Evolutionary conservation across 2,113 vertebrate species (phyloP), one percentile per base, ranked within the genome.

Genomic region (Platanista minor): DNA sequence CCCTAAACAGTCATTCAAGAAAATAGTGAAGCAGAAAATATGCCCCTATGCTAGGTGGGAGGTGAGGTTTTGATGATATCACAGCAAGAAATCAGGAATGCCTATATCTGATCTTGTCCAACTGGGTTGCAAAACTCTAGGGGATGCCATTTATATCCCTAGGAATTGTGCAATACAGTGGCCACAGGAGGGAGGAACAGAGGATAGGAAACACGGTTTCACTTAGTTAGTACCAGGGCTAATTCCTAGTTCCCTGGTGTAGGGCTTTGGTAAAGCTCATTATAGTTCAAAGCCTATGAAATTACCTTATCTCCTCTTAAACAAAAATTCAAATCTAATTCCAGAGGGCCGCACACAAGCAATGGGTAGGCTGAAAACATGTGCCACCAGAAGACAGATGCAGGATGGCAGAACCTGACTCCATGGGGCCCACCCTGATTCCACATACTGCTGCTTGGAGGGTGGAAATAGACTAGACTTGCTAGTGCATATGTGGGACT

Each of bases 11-110:
- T 15, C 61, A 10, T 20, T 49, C 49, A 25, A 36, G 77, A 17
- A 25, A 57, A 57, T n/a, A 80, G 52, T 36, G n/a, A 80, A 57
- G 27, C 8, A 14, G 4, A 39, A 36, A 78, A 25, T 2, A 49
- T 7, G 6, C n/a, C 39, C 14, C 0, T 5, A 21, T 1, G 33
- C 69, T 36, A 14, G 39, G 29, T 0, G 2, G n/a, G 49, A 64
- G 33, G 31, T 15, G 46, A 61, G 8, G 57, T 66, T 93, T 91
- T 80, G 33, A 46, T 64, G 52, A 21, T 46, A 36, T 27, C 15
- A 52, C 25, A 46, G 62, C 27, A 46, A 41, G 23, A 71, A 77
- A 78, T 59, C 67, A 23, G 52, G 23, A 86, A 39, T 62, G 12
- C 23, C 25, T 81, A 2, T 5, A 49, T 85, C 33, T 57, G 90